Percentiles rank a stretch among this genome's conserved stretches.
These are phyloP conservation scores for Drosophila asahinai DNA, from an alignment of 1,140 invertebrate species.

Conservation along the genomic window DNA sequence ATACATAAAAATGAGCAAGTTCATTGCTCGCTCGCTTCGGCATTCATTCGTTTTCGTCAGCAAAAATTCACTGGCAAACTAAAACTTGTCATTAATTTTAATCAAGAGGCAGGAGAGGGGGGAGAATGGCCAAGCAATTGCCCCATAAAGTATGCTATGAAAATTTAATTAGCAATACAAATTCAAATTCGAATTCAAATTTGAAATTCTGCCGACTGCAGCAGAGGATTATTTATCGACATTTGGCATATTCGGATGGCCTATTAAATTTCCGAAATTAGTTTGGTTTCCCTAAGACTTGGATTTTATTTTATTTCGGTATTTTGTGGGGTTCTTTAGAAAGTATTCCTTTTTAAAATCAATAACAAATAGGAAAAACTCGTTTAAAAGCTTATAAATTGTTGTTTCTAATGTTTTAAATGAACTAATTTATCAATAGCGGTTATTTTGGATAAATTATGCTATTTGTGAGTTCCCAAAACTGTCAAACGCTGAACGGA, in stretches of 20 bases:
- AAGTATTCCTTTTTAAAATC: not conserved
- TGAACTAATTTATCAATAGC: not conserved
- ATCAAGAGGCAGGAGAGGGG: slow-evolving; percentile 1
- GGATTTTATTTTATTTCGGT: not conserved
- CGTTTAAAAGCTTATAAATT: too few relatives aligned
- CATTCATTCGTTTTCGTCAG: slow-evolving; percentile 16
- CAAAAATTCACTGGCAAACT: slow-evolving; percentile 17
- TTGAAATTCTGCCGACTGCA: not conserved
- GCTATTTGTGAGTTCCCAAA: not conserved
- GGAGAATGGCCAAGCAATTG: not conserved
- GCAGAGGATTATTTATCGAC: not conserved
- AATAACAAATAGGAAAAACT: not conserved
- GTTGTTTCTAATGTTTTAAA: not conserved
- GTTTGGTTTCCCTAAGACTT: not conserved
- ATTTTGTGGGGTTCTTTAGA: not conserved
- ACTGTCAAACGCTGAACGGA: slow-evolving; percentile 4
- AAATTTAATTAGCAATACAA: slow-evolving; percentile 32
- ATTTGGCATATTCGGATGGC: not conserved
- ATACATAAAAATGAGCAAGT: slow-evolving; percentile 1
- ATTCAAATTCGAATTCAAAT: slow-evolving; percentile 9
- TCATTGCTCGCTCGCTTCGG: not conserved
- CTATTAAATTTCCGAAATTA: not conserved
- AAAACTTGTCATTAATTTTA: slow-evolving; percentile 42
- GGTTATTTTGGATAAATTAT: not conserved
- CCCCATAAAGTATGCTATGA: slow-evolving; percentile 35